Evolutionary conservation across 1,140 invertebrate species (phyloP).

Genomic region (Linepithema humile): DNA sequence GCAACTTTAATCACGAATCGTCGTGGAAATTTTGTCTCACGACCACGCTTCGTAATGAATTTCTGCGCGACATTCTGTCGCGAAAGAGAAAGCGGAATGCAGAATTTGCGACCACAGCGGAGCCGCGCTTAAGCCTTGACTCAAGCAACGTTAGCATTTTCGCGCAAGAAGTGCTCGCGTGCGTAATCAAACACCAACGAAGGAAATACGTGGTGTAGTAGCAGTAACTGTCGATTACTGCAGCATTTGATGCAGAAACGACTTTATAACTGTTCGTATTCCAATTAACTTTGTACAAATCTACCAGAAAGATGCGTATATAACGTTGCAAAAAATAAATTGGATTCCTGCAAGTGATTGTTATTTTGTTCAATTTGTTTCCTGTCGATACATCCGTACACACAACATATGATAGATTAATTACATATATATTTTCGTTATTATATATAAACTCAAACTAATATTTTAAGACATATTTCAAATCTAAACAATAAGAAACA

Average conservation of each 20-base stretch:
- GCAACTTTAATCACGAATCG: constrained; percentile 46
- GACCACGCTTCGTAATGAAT: constrained; percentile 24
- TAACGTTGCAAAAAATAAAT: constrained; percentile 31
- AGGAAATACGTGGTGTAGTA: constrained; percentile 24
- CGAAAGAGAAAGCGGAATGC: constrained; percentile 40
- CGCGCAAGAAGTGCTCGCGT: constrained; percentile 57
- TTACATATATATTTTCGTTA: neutral
- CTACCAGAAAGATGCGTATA: constrained; percentile 3
- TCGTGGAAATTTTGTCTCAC: constrained; percentile 15
- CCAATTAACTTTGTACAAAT: constrained; percentile 30
- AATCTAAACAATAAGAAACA: no score
- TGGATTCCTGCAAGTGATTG: constrained; percentile 12
- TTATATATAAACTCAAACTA: neutral
- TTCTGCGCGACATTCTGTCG: constrained; percentile 34
- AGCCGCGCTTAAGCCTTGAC: constrained; percentile 46
- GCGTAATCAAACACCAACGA: constrained; percentile 57
- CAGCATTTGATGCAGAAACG: constrained; percentile 22
- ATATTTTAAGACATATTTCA: no score
- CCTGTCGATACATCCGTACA: neutral
- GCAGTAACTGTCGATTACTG: constrained; percentile 9
- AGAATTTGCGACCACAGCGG: constrained; percentile 40
- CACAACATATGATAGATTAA: neutral
- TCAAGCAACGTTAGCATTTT: constrained; percentile 65
- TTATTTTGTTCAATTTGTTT: constrained; percentile 12
- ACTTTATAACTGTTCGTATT: constrained; percentile 27